Evolutionary conservation across 2,797 vertebrate genomes (phyloP).

Genomic region (Syngnathus acus): DNA sequence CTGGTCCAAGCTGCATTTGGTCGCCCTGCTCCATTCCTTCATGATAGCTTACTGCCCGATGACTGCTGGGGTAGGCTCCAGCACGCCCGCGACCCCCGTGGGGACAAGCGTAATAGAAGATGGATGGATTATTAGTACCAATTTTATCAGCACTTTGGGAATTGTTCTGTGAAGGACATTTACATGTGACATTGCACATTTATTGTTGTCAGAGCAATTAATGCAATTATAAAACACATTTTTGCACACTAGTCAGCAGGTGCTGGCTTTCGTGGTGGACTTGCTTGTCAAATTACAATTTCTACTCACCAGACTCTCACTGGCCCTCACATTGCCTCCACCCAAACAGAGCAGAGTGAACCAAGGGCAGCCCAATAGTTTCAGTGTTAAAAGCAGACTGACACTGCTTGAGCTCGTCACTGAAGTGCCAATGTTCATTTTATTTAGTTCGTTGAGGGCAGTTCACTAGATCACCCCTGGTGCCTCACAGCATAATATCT

Average conservation of each 20-base stretch:
- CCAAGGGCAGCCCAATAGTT: slow-evolving; percentile 12
- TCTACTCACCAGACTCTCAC: slow-evolving; percentile 1
- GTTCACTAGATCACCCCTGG: neutral
- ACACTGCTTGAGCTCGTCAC: slow-evolving; percentile 13
- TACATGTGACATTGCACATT: neutral
- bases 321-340: slow-evolving; percentile 8
- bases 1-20: too few species aligned
- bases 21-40: too few species aligned
- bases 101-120: too few species aligned
- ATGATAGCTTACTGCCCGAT: too few species aligned
- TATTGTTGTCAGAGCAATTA: neutral
- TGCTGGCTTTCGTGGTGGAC: neutral
- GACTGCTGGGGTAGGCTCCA: too few species aligned
- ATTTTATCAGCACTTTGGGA: neutral
- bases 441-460: neutral
- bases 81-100: too few species aligned
- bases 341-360: neutral
- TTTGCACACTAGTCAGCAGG: slow-evolving; percentile 2
- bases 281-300: slow-evolving; percentile 23
- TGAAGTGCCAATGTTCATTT: neutral
- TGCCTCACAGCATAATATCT: neutral
- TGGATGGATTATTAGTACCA: too few species aligned
- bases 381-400: slow-evolving; percentile 17
- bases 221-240: neutral
- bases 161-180: neutral